Evolutionary conservation across 2,888 invertebrate species (phyloP).

Genomic region (Drosophila setosimentum): DNA sequence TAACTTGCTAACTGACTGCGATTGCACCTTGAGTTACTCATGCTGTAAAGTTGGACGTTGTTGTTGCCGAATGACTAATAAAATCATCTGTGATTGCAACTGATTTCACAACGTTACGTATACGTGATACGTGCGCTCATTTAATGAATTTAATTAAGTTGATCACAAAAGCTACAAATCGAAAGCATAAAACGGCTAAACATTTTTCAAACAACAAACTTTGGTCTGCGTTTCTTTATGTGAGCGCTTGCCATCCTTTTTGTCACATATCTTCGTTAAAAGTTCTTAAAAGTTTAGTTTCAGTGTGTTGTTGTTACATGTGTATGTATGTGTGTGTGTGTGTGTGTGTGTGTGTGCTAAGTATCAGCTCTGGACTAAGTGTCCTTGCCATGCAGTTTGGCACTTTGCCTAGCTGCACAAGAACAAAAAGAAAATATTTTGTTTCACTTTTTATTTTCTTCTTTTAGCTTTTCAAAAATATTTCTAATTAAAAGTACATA

Average conservation of each 20-base stretch:
- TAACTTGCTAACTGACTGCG: slow-evolving; percentile 18
- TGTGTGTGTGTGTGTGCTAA: slow-evolving; percentile 1
- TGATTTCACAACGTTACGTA: slow-evolving; percentile 62
- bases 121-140: slow-evolving; percentile 55
- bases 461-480: slow-evolving; percentile 63
- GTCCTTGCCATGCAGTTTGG: slow-evolving; percentile 53
- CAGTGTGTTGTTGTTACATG: slow-evolving; percentile 7
- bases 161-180: slow-evolving; percentile 69
- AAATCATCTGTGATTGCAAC: slow-evolving; percentile 52
- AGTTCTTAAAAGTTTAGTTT: slow-evolving; percentile 71
- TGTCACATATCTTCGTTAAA: slow-evolving; percentile 71
- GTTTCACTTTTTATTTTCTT: slow-evolving; percentile 2
- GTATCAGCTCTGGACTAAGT: slow-evolving; percentile 44
- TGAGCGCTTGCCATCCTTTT: slow-evolving; percentile 17
- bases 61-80: slow-evolving; percentile 15
- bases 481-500: slow-evolving; percentile 75
- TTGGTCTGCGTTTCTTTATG: slow-evolving; percentile 2
- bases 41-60: slow-evolving; percentile 35
- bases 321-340: slow-evolving; percentile 24
- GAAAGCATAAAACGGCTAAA: slow-evolving; percentile 58
- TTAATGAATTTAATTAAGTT: slow-evolving; percentile 79
- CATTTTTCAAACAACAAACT: slow-evolving; percentile 63
- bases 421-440: slow-evolving; percentile 34
- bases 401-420: slow-evolving; percentile 60
- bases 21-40: slow-evolving; percentile 15